Evolutionary conservation across 2,888 invertebrate species (phyloP).

Genomic region (Eupithecia insigniata): DNA sequence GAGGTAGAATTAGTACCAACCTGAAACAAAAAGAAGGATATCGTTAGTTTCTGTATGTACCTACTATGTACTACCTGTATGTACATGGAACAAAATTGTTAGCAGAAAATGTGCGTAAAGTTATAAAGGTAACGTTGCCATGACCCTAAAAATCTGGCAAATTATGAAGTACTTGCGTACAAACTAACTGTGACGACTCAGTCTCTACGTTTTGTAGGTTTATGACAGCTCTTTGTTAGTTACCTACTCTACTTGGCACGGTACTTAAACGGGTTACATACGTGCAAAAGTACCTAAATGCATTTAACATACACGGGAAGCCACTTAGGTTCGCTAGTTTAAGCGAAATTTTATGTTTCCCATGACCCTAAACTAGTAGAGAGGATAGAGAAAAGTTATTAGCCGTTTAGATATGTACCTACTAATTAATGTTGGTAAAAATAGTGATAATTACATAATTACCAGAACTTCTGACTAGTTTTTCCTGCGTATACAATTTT

Average conservation of each 20-base stretch:
- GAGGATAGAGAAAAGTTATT: slow-evolving; percentile 24
- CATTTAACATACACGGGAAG: slow-evolving; percentile 42
- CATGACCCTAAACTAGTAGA: slow-evolving; percentile 34
- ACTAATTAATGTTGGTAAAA: not conserved
- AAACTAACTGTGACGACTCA: not conserved
- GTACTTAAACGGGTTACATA: slow-evolving; percentile 20
- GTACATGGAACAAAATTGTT: not conserved
- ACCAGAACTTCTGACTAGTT: not conserved
- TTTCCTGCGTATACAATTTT: not conserved
- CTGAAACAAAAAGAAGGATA: slow-evolving; percentile 51
- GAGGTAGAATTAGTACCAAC: slow-evolving; percentile 40
- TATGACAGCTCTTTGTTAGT: slow-evolving; percentile 28
- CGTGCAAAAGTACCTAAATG: slow-evolving; percentile 35
- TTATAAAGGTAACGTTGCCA: not conserved
- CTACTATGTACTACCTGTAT: too few relatives aligned
- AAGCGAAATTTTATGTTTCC: slow-evolving; percentile 39
- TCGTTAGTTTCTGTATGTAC: not conserved
- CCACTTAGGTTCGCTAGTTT: slow-evolving; percentile 36
- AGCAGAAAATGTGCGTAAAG: not conserved
- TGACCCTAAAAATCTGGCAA: not conserved
- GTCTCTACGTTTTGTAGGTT: slow-evolving; percentile 11
- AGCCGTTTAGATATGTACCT: not conserved
- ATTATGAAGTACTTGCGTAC: slow-evolving; percentile 5
- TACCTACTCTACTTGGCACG: slow-evolving; percentile 27
- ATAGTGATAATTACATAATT: not conserved